Evolutionary conservation across 2,888 invertebrate genomes (phyloP), one percentile per base, ranked within the genome.

Genomic region (Bursaphelenchus okinawaensis): DNA sequence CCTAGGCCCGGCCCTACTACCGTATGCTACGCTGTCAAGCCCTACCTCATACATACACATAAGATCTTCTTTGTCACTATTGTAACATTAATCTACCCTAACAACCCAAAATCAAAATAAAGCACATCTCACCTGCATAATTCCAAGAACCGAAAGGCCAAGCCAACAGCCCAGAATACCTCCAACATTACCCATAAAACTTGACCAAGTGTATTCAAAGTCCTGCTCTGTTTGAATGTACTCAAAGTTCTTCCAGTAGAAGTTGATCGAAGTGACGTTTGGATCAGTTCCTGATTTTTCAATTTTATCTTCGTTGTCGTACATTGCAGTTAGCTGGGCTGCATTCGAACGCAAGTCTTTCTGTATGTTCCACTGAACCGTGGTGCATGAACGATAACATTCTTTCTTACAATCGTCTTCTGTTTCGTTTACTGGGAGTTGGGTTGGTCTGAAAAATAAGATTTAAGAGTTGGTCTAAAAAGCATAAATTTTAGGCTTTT

Each of bases 221-320:
- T 73, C 55, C 62, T 80, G 79, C 52, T 80, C 80, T 73, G 80
- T 72, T 24, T 73, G 73, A 57, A 80, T 60, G 64, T 80, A 80
- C 66, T 80, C 80, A 66, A 80, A 80, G 12, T 75, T 71, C 50
- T 78, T 80, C 80, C 80, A 80, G 40, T 71, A 67, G 16, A 80
- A 64, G 50, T n/a, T 40, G 40, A 40, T 40, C 2, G 40, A 40
- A 16, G 40, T 40, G 6, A 40, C 40, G 6, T 40, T 40, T 12
- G 40, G 40, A 4, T 40, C 40, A 3, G 12, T 40, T 2, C n/a
- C 16, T 16, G 16, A 16, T n/a, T 40, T 40, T n/a, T 40, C 40
- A 3, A 40, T 3, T n/a, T 1, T 40, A n/a, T 40, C 40, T 4
- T 40, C 40, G 12, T n/a, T n/a, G n/a, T 40, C 40, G 40, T 1